Conservation (phyloP, 2,797 vertebrate species). For the Urocyon cinereoargenteus region DNA sequence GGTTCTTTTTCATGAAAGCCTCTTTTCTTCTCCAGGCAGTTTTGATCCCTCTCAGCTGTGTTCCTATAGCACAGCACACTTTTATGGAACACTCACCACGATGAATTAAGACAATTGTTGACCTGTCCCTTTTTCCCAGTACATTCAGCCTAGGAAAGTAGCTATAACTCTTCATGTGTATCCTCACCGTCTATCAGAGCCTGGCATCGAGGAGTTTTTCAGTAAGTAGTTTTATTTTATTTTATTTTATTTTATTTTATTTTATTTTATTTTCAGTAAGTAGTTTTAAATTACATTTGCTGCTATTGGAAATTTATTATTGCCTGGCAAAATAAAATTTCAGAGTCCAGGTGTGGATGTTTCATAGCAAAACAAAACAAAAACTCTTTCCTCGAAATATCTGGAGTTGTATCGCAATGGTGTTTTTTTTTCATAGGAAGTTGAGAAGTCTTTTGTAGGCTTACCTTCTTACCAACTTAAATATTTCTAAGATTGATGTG, state of each 20-base stretch:
- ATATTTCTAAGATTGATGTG: not conserved
- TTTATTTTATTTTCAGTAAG: conserved; percentile 56
- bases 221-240: conserved; percentile 49
- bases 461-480: not conserved
- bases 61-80: not conserved
- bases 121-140: not conserved
- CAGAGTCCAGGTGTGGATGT: not conserved
- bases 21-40: not conserved
- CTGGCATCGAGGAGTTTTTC: not conserved
- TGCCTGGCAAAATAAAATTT: conserved; percentile 9
- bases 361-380: not conserved
- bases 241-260: no score
- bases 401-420: not conserved
- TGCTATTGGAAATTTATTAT: conserved; percentile 13
- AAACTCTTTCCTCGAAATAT: not conserved
- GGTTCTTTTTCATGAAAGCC: not conserved
- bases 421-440: not conserved
- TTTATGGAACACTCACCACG: not conserved
- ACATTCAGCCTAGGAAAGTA: not conserved
- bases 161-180: not conserved
- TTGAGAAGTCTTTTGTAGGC: not conserved
- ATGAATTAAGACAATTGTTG: conserved; percentile 12
- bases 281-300: conserved; percentile 32
- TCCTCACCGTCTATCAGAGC: not conserved
- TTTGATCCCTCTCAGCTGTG: not conserved